A percentile compares a stretch with the other conserved stretches of the same genome.
Evolutionary conservation across 2,888 invertebrate species (phyloP).

Genomic region (Thereva nobilitata): DNA sequence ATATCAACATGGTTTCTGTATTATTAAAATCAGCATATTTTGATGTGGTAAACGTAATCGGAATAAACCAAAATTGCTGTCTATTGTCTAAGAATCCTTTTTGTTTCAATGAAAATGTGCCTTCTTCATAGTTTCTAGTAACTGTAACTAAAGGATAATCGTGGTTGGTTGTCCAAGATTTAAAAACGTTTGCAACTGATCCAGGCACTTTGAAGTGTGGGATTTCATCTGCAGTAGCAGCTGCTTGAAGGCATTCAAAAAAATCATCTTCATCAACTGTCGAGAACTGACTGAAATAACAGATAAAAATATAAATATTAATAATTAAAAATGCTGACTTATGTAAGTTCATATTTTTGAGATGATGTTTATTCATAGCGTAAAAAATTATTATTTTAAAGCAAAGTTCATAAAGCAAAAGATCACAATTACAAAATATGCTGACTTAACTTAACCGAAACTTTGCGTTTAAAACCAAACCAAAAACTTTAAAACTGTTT

Average conservation of each 20-base stretch:
- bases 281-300: conserved; percentile 49
- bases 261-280: conserved; percentile 52
- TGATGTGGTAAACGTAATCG: conserved; percentile 52
- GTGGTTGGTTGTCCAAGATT: conserved; percentile 66
- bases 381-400: too few relatives aligned
- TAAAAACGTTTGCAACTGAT: conserved; percentile 61
- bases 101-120: conserved; percentile 63
- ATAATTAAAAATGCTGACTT: too few relatives aligned
- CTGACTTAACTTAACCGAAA: too few relatives aligned
- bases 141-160: conserved; percentile 66
- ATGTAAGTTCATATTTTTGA: too few relatives aligned
- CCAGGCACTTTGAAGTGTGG: conserved; percentile 45
- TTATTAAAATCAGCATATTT: conserved; percentile 47
- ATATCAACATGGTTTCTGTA: conserved; percentile 45
- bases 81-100: conserved; percentile 45
- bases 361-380: too few relatives aligned
- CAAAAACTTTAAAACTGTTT: too few relatives aligned
- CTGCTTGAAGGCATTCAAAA: conserved; percentile 49
- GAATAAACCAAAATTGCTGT: conserved; percentile 52
- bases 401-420: too few relatives aligned
- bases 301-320: too few relatives aligned
- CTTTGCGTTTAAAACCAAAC: too few relatives aligned
- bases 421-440: too few relatives aligned
- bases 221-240: conserved; percentile 46
- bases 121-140: conserved; percentile 58